These are phyloP conservation scores for Hirudo medicinalis DNA, from an alignment of 1,140 invertebrate species.

Conservation along the genomic window DNA sequence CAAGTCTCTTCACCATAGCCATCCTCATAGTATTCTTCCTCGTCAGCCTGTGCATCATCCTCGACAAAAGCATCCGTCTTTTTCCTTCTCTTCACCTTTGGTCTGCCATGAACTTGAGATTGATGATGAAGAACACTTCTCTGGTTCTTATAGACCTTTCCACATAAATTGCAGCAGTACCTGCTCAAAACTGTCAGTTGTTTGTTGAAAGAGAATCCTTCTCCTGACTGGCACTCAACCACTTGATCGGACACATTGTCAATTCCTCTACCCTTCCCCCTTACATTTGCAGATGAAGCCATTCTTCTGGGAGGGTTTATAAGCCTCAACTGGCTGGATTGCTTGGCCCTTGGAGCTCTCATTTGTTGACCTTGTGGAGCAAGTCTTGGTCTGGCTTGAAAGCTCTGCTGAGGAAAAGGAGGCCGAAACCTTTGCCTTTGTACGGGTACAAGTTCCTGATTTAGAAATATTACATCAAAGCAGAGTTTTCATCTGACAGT, in stretches of 20 bases:
- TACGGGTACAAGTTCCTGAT: no score
- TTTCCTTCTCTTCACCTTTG: neutral
- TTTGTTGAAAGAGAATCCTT: slow-evolving; percentile 8
- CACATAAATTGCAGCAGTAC: slow-evolving; percentile 1
- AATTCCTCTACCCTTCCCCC: neutral
- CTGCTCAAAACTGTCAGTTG: slow-evolving; percentile 4
- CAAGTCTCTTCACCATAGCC: neutral
- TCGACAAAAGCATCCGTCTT: neutral
- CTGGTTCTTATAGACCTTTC: slow-evolving; percentile 10
- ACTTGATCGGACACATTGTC: neutral
- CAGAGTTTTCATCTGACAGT: no score
- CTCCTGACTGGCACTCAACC: slow-evolving; percentile 1
- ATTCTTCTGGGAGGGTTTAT: no score
- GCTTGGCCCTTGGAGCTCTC: no score
- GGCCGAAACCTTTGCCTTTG: no score
- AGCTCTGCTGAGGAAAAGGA: no score
- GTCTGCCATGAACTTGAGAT: slow-evolving; percentile 5
- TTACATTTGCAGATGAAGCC: neutral
- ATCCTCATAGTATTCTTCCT: neutral
- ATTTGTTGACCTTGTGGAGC: no score
- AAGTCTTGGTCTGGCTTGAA: no score
- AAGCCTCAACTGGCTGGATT: no score
- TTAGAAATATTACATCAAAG: no score
- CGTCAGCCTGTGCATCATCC: neutral
- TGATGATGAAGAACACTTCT: slow-evolving; percentile 10